phyloP scores from a whole-genome alignment of 2,888 invertebrate genomes.

The Ectemnius continuus region DNA sequence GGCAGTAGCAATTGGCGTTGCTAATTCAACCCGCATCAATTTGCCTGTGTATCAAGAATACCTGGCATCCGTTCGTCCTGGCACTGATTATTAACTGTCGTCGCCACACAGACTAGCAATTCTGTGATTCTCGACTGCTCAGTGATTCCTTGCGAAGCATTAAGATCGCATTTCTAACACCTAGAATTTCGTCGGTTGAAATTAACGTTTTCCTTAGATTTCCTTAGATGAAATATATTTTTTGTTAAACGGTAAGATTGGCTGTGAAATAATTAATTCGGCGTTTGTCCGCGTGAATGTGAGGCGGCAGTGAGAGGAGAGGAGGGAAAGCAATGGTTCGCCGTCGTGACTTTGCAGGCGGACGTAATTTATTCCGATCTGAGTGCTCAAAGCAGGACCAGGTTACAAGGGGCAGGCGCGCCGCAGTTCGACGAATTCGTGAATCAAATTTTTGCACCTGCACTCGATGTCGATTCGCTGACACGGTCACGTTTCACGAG shows the following conservation, averaged over 20 bases:
- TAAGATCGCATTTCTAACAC: too few species aligned
- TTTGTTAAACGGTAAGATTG: background rate
- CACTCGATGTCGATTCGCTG: conserved; percentile 7
- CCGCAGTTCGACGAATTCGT: conserved; percentile 34
- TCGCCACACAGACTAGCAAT: background rate
- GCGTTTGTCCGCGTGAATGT: too few species aligned
- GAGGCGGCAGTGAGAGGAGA: too few species aligned
- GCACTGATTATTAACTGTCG: background rate
- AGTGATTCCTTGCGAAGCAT: background rate
- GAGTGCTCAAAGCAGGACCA: background rate
- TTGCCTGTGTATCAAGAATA: too few species aligned
- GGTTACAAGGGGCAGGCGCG: background rate
- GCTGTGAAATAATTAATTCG: too few species aligned
- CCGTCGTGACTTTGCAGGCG: conserved; percentile 6
- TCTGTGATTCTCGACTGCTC: background rate
- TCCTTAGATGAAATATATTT: too few species aligned
- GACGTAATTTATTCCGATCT: conserved; percentile 35
- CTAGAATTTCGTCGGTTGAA: too few species aligned
- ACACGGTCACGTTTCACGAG: conserved; percentile 44
- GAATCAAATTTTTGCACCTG: conserved; percentile 50
- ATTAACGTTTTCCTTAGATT: too few species aligned
- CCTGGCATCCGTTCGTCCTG: background rate
- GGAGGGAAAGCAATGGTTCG: background rate
- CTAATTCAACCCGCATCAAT: too few species aligned
- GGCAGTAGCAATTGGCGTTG: background rate